Conservation (phyloP, 2,797 vertebrate species). For the Syngnathus rostellatus region DNA sequence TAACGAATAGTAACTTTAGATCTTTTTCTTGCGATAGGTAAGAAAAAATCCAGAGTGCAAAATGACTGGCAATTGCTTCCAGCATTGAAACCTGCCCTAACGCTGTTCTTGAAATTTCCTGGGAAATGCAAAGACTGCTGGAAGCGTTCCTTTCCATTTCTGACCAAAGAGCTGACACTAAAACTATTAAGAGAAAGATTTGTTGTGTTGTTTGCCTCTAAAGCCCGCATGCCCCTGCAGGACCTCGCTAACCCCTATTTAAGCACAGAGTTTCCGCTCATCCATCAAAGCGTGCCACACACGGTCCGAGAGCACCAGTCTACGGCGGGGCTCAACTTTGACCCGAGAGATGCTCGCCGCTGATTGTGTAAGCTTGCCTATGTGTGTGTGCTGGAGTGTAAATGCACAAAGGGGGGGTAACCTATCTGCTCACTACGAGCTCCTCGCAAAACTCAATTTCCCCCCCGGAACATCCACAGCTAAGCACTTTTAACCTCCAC, state of each 20-base stretch:
- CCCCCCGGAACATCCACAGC: slow-evolving; percentile 27
- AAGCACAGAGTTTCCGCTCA: slow-evolving; percentile 52
- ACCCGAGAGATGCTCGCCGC: slow-evolving; percentile 46
- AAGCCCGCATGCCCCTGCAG: slow-evolving; percentile 31
- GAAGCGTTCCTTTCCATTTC: slow-evolving; percentile 49
- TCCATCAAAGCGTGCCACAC: slow-evolving; percentile 55
- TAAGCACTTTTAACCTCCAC: slow-evolving; percentile 50
- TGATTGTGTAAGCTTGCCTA: slow-evolving; percentile 30
- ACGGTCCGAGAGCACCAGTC: slow-evolving; percentile 39
- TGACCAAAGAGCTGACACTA: slow-evolving; percentile 35
- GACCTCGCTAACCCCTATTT: slow-evolving; percentile 64
- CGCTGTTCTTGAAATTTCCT: slow-evolving; percentile 22
- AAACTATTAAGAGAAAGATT: slow-evolving; percentile 49
- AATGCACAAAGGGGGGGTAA: slow-evolving; percentile 14
- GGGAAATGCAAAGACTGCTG: slow-evolving; percentile 13
- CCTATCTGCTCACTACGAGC: slow-evolving; percentile 31
- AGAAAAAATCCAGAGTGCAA: slow-evolving; percentile 8
- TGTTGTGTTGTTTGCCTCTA: slow-evolving; percentile 51
- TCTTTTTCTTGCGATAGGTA: neutral
- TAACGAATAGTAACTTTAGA: too few species aligned
- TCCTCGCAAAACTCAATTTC: slow-evolving; percentile 52
- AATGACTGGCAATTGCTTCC: slow-evolving; percentile 6
- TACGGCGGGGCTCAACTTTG: slow-evolving; percentile 49
- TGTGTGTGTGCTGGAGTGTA: slow-evolving; percentile 7
- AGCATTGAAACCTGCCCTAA: neutral